A percentile compares a stretch with the other conserved stretches of the same genome.
Conservation (phyloP, 2,888 invertebrate species). For the Chrysolina oricalcia region DNA sequence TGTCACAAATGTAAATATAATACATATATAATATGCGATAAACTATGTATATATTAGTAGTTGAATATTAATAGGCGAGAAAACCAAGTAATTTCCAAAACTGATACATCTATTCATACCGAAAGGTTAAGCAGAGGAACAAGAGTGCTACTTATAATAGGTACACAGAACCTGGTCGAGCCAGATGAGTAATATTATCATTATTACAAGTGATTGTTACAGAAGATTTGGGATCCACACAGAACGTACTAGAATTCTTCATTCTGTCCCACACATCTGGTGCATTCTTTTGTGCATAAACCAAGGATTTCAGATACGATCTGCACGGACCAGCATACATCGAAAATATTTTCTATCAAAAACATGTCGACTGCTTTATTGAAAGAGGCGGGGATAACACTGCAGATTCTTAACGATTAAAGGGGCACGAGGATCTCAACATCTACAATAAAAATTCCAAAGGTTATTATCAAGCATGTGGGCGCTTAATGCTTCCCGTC, state of each 20-base stretch:
- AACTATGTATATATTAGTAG: conserved; percentile 61
- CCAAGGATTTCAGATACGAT: conserved; percentile 48
- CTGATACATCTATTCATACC: conserved; percentile 30
- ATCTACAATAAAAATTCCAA: conserved; percentile 66
- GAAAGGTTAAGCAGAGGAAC: conserved; percentile 71
- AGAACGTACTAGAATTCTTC: conserved; percentile 49
- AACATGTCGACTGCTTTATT: conserved; percentile 66
- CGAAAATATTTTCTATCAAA: conserved; percentile 68
- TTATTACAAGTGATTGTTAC: conserved; percentile 66
- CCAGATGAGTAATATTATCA: conserved; percentile 48
- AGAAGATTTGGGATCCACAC: conserved; percentile 62
- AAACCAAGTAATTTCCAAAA: conserved; percentile 53
- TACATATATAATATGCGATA: conserved; percentile 63
- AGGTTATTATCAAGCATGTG: conserved; percentile 61
- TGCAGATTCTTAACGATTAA: conserved; percentile 64
- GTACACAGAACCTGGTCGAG: conserved; percentile 58
- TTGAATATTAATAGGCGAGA: conserved; percentile 50
- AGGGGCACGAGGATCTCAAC: conserved; percentile 65
- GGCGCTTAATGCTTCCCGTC: conserved; percentile 54
- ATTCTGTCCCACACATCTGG: conserved; percentile 20
- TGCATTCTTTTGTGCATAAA: conserved; percentile 45
- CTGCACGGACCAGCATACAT: conserved; percentile 60
- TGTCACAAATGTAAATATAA: conserved; percentile 65
- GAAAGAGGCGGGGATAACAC: conserved; percentile 68
- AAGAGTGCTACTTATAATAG: conserved; percentile 67